Conservation (phyloP, 2,797 vertebrate species). For the Perodicticus potto region DNA sequence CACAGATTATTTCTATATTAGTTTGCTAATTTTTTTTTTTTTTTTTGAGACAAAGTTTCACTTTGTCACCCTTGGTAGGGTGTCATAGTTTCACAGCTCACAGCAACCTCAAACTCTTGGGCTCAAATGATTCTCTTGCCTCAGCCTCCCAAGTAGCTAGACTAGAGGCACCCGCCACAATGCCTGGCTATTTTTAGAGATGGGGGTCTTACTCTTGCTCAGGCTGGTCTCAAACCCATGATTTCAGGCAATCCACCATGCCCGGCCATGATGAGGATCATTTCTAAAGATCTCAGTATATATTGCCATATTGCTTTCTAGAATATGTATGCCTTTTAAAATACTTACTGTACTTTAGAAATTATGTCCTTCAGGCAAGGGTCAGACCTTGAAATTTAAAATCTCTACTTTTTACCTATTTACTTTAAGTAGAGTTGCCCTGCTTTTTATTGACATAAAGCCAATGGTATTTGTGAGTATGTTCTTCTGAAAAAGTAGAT, state of each 20-base stretch:
- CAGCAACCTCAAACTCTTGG: no score
- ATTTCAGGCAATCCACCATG: no score
- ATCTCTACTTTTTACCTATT: neutral
- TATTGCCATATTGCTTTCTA: neutral
- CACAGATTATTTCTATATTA: neutral
- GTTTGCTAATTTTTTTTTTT: no score
- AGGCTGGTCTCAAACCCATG: no score
- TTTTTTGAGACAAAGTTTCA: no score
- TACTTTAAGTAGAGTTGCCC: neutral
- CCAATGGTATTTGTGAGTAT: neutral
- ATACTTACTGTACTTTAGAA: neutral
- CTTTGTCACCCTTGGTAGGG: no score
- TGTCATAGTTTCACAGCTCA: no score
- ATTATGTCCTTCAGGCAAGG: neutral
- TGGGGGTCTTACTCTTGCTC: no score
- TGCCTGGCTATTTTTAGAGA: no score
- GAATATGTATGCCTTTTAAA: neutral
- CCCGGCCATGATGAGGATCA: neutral
- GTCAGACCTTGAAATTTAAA: neutral
- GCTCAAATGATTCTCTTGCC: no score
- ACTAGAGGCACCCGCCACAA: no score
- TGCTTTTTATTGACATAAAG: neutral
- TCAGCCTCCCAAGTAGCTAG: no score
- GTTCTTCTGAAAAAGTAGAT: neutral
- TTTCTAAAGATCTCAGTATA: neutral